phyloP scores from a whole-genome alignment of 2,797 vertebrate genomes.

The Pseudochaenichthys georgianus region DNA sequence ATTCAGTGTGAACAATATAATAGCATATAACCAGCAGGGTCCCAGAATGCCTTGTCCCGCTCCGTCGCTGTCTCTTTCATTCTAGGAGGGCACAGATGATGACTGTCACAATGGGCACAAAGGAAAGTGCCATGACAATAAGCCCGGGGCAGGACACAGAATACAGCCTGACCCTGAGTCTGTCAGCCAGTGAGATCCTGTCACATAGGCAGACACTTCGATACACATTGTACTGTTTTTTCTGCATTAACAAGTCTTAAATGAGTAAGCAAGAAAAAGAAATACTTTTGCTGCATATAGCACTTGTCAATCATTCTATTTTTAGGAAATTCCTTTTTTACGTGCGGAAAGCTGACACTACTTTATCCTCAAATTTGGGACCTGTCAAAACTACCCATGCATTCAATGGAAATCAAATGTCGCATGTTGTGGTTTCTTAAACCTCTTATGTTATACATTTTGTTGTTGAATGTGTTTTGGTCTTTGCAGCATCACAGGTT shows the following conservation, averaged over 20 bases:
- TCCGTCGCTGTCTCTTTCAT: conserved; percentile 57
- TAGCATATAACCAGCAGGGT: conserved; percentile 60
- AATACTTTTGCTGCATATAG: background rate
- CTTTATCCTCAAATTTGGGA: background rate
- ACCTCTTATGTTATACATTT: no score
- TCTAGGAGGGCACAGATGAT: conserved; percentile 58
- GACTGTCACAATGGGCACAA: conserved; percentile 63
- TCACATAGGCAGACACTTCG: conserved; percentile 34
- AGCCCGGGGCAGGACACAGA: conserved; percentile 50
- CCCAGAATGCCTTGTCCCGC: conserved; percentile 40
- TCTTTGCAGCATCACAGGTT: background rate
- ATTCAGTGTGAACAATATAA: conserved; percentile 55
- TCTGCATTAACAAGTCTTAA: background rate
- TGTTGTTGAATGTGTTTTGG: background rate
- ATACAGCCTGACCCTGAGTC: conserved; percentile 62
- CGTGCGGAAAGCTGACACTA: background rate
- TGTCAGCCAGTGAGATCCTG: conserved; percentile 28
- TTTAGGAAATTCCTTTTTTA: no score
- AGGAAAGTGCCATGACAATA: conserved; percentile 40
- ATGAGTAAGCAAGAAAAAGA: background rate
- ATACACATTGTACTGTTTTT: background rate
- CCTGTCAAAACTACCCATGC: background rate
- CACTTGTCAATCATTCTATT: background rate
- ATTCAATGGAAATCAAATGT: background rate
- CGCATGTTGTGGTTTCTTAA: background rate